These are phyloP conservation scores for Probosciger aterrimus DNA, from an alignment of 2,113 vertebrate species.

Conservation along the genomic window DNA sequence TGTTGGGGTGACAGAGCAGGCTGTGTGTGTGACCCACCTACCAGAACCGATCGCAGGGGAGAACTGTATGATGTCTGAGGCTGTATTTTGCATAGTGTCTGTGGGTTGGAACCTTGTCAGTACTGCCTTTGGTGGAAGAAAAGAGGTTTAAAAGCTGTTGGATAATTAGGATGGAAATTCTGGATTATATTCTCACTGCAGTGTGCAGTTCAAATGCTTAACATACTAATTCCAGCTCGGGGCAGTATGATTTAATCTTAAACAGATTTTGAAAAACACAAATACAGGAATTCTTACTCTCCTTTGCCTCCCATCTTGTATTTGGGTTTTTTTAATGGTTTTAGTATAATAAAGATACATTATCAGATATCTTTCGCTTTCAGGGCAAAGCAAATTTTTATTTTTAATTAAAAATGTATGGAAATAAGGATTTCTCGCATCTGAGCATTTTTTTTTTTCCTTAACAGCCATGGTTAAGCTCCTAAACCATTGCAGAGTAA, in stretches of 20 bases:
- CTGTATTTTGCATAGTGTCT: neutral
- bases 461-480: neutral
- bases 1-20: neutral
- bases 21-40: neutral
- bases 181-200: neutral
- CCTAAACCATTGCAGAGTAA: slow-evolving; percentile 25
- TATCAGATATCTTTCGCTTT: neutral
- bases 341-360: neutral
- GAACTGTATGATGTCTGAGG: neutral
- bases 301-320: neutral
- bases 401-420: neutral
- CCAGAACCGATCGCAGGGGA: neutral
- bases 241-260: neutral
- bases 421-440: neutral
- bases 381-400: neutral
- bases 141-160: neutral
- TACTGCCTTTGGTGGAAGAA: neutral
- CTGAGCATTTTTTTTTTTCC: neutral
- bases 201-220: neutral
- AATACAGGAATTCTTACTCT: neutral
- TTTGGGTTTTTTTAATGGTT: neutral
- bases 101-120: neutral
- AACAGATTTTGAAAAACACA: neutral
- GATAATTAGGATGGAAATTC: neutral
- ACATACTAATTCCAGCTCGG: neutral